A percentile compares a stretch with the other conserved stretches of the same genome.
Evolutionary conservation across 2,113 vertebrate genomes (phyloP).

Genomic region (Cranoglanis bouderius): DNA sequence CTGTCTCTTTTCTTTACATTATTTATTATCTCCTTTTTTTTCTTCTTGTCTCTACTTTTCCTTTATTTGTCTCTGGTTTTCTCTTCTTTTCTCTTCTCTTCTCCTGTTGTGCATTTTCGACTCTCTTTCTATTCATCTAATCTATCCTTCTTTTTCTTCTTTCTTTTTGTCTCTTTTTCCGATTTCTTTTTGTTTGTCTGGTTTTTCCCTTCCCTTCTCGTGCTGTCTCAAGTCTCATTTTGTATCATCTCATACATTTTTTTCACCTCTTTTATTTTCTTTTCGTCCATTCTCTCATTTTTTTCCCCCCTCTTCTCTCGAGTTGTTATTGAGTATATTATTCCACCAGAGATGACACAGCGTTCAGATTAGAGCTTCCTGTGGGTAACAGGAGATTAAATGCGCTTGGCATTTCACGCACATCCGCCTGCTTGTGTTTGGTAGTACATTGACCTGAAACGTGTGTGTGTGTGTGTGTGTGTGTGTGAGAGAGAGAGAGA

Average conservation of each 20-base stretch:
- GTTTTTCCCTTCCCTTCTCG: not conserved
- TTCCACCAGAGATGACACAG: not conserved
- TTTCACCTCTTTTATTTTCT: not conserved
- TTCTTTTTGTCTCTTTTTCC: not conserved
- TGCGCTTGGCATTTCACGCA: constrained; percentile 17
- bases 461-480: not conserved
- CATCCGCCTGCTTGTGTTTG: constrained; percentile 1
- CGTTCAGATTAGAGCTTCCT: not conserved
- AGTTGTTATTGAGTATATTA: constrained; percentile 3
- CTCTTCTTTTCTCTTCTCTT: not conserved
- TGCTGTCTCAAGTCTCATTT: not conserved
- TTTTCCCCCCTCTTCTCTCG: not conserved
- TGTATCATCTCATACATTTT: not conserved
- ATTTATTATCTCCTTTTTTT: not conserved
- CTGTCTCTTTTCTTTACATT: not conserved
- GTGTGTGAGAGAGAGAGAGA: not conserved
- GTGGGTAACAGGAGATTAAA: constrained; percentile 9
- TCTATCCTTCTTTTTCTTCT: not conserved
- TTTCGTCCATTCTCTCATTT: not conserved
- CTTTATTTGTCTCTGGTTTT: not conserved
- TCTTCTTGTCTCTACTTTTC: not conserved
- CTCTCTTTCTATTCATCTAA: not conserved
- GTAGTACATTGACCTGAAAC: not conserved
- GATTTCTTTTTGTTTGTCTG: not conserved
- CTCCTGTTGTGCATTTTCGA: too few relatives aligned